A percentile compares a stretch with the other conserved stretches of the same genome.
Evolutionary conservation across 2,888 invertebrate species (phyloP).

Genomic region (Sclerodermus sp.): DNA sequence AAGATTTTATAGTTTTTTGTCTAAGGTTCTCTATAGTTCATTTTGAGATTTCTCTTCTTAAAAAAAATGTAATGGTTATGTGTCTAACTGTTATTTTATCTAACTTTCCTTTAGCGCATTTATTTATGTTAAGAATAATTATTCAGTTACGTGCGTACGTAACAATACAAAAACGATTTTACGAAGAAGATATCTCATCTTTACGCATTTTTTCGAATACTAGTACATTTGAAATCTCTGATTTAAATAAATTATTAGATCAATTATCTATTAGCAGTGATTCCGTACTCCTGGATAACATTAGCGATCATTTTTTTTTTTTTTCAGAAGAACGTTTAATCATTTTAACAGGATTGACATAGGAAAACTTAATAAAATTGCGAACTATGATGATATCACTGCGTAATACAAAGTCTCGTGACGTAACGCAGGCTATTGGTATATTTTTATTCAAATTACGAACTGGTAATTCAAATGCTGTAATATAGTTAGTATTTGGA

Average conservation of each 20-base stretch:
- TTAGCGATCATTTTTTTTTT: slow-evolving; percentile 10
- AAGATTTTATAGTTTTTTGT: too few species aligned
- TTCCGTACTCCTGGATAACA: slow-evolving; percentile 11
- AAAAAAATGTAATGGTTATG: too few species aligned
- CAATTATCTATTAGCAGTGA: slow-evolving; percentile 13
- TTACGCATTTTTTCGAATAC: slow-evolving; percentile 14
- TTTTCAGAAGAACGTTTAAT: slow-evolving; percentile 11
- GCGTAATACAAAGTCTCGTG: slow-evolving; percentile 11
- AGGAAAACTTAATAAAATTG: slow-evolving; percentile 10
- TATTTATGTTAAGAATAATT: too few species aligned
- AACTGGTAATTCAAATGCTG: slow-evolving; percentile 10
- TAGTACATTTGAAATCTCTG: slow-evolving; percentile 1
- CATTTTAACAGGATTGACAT: slow-evolving; percentile 16
- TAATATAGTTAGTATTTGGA: slow-evolving; percentile 7
- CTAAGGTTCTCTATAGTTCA: too few species aligned
- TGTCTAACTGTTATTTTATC: too few species aligned
- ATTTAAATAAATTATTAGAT: slow-evolving; percentile 13
- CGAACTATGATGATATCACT: slow-evolving; percentile 4
- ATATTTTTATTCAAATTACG: slow-evolving; percentile 20
- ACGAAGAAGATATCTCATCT: slow-evolving; percentile 11
- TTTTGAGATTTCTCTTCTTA: too few species aligned
- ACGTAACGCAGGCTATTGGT: slow-evolving; percentile 12
- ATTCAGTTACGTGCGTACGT: too few species aligned
- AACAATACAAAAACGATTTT: slow-evolving; percentile 27
- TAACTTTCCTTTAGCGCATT: too few species aligned